Evolutionary conservation across 2,113 vertebrate species (phyloP).

Genomic region (Nesogale talazaci): DNA sequence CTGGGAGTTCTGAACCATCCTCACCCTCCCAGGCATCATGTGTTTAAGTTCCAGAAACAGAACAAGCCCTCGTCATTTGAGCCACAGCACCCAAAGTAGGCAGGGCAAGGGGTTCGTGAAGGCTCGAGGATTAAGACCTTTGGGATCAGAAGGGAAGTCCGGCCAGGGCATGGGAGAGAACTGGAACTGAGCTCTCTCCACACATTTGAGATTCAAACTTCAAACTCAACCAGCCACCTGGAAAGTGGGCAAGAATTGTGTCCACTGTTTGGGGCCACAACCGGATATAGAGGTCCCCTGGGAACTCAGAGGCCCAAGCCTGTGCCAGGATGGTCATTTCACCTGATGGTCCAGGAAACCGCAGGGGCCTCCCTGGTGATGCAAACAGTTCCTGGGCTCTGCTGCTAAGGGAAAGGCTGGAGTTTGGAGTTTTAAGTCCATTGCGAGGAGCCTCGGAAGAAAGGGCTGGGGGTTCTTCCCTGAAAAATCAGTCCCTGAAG

Average conservation of each 20-base stretch:
- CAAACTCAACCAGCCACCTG: not conserved
- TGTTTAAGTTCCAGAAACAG: not conserved
- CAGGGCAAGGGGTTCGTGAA: not conserved
- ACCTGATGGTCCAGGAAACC: too few relatives aligned
- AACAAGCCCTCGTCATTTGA: not conserved
- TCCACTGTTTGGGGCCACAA: not conserved
- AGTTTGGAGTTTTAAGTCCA: not conserved
- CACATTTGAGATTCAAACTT: not conserved
- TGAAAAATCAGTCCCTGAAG: not conserved
- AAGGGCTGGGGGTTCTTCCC: not conserved
- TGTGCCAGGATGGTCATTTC: too few relatives aligned
- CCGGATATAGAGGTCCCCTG: not conserved
- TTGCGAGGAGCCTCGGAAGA: not conserved
- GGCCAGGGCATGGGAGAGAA: not conserved
- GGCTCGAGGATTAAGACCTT: not conserved
- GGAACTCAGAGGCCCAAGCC: too few relatives aligned
- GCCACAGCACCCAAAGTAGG: not conserved
- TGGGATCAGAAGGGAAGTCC: not conserved
- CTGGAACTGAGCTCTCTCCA: not conserved
- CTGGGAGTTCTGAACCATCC: not conserved
- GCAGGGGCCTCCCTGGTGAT: too few relatives aligned
- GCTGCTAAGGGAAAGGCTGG: not conserved
- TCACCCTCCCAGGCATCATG: not conserved
- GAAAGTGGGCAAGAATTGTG: not conserved
- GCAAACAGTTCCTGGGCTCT: too few relatives aligned